These are phyloP conservation scores for Sceliomorpha sp. DNA, from an alignment of 2,888 invertebrate species.

Conservation along the genomic window DNA sequence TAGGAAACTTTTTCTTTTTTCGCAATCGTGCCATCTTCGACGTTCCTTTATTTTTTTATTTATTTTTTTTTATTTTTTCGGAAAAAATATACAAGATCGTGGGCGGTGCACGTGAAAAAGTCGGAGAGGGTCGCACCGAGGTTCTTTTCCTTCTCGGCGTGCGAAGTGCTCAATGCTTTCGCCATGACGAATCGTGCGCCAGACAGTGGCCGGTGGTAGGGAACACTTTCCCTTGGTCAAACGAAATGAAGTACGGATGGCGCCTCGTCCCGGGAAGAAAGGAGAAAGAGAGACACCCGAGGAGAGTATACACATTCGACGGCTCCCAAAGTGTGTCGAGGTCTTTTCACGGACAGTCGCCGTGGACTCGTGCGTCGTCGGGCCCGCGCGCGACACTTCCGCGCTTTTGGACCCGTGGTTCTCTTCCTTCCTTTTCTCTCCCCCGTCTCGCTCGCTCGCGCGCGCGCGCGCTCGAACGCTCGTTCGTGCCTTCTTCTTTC, in stretches of 20 bases:
- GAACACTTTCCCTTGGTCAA: conserved; percentile 77
- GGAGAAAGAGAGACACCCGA: conserved; percentile 65
- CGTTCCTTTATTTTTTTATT: no score
- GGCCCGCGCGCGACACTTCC: conserved; percentile 53
- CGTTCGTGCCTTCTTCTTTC: background rate
- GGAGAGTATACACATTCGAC: conserved; percentile 61
- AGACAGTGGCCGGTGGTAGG: conserved; percentile 62
- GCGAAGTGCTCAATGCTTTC: conserved; percentile 32
- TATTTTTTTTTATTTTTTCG: no score
- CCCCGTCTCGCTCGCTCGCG: no score
- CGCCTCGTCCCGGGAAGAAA: conserved; percentile 71
- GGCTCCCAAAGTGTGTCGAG: conserved; percentile 79
- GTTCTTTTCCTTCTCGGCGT: conserved; percentile 37
- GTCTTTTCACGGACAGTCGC: conserved; percentile 79
- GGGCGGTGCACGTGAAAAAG: no score
- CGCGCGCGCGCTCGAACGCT: no score
- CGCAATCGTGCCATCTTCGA: no score
- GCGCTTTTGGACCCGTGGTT: conserved; percentile 34
- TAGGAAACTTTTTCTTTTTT: no score
- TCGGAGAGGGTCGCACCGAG: conserved; percentile 5
- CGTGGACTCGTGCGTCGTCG: conserved; percentile 57
- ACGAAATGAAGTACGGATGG: conserved; percentile 65
- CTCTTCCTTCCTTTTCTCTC: conserved; percentile 10
- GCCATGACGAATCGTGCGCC: conserved; percentile 61
- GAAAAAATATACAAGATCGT: no score